Evolutionary conservation across 1,140 invertebrate species (phyloP).

Genomic region (Lamellibrachia luymesi): DNA sequence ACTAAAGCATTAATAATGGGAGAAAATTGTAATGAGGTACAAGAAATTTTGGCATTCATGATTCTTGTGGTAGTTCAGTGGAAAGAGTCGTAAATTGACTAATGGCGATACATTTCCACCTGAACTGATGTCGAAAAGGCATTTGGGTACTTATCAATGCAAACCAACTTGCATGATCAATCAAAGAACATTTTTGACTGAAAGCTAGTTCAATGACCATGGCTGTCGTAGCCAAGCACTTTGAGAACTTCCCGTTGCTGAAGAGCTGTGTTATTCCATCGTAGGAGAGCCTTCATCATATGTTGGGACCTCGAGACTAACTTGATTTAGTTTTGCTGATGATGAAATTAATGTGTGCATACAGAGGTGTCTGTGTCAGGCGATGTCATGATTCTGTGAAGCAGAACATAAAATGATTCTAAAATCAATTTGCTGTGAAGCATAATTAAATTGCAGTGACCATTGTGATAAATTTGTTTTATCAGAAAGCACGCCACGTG

Average conservation of each 20-base stretch:
- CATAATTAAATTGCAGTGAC: background rate
- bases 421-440: constrained; percentile 5
- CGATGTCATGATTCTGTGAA: background rate
- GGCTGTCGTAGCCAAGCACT: background rate
- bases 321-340: constrained; percentile 1
- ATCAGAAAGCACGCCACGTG: background rate
- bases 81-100: background rate
- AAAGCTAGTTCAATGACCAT: background rate
- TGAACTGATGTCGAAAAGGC: background rate
- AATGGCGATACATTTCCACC: background rate
- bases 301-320: background rate
- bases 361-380: background rate
- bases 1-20: background rate
- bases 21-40: background rate
- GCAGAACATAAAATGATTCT: background rate
- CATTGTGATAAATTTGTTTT: background rate
- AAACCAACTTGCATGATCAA: background rate
- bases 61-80: background rate
- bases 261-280: background rate
- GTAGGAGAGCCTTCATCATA: background rate
- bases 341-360: background rate
- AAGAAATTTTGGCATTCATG: background rate
- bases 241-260: background rate
- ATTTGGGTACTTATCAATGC: background rate
- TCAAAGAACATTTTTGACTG: background rate